Percentiles rank a stretch among this genome's conserved stretches.
Evolutionary conservation across 2,888 invertebrate genomes (phyloP).

Genomic region (Eupithecia inturbata): DNA sequence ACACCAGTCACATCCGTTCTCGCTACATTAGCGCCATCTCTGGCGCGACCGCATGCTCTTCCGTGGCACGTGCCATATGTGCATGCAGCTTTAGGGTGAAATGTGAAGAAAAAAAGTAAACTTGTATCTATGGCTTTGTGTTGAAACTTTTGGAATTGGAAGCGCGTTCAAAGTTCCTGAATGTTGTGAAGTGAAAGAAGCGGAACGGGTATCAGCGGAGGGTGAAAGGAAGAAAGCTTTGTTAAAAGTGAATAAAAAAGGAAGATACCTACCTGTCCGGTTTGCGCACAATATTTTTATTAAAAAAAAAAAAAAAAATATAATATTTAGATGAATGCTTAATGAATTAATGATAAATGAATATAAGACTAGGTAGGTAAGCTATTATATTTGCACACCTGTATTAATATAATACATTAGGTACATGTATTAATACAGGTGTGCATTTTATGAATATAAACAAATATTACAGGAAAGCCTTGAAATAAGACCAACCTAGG

Average conservation of each 20-base stretch:
- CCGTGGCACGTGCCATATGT: conserved; percentile 40
- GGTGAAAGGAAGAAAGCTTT: neutral
- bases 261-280: neutral
- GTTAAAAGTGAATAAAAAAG: neutral
- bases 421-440: too few species aligned
- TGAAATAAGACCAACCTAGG: neutral
- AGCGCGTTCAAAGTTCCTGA: conserved; percentile 6
- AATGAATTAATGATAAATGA: neutral
- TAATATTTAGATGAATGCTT: neutral
- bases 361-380: neutral
- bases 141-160: conserved; percentile 31
- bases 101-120: conserved; percentile 25
- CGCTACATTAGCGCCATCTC: conserved; percentile 37
- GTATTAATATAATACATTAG: too few species aligned
- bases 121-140: conserved; percentile 24
- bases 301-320: too few species aligned
- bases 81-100: conserved; percentile 33
- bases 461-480: neutral
- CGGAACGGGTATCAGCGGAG: neutral
- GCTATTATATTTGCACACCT: neutral
- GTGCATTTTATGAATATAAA: neutral
- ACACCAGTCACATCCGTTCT: conserved; percentile 32
- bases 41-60: conserved; percentile 31
- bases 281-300: too few species aligned
- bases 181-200: conserved; percentile 2